A percentile compares a stretch with the other conserved stretches of the same genome.
These are phyloP conservation scores for Parapristionchus giblindavisi DNA, from an alignment of 2,888 invertebrate genomes.

Conservation along the genomic window DNA sequence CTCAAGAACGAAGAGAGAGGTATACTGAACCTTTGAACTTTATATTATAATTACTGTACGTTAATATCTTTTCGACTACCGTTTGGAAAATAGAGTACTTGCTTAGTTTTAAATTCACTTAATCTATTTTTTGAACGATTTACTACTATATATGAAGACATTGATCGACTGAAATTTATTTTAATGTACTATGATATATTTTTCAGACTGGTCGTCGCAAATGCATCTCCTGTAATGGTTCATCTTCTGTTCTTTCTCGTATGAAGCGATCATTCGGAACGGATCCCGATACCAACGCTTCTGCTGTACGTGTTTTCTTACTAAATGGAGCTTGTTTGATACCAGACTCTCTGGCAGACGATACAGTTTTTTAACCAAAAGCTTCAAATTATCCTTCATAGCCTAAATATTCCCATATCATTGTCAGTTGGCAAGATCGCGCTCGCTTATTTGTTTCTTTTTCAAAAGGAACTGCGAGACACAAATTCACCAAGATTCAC, in stretches of 20 bases:
- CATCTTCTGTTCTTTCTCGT: constrained; percentile 41
- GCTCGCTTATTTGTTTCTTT: background rate
- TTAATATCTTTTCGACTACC: background rate
- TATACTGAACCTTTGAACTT: background rate
- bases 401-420: no score
- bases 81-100: background rate
- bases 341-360: no score
- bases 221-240: constrained; percentile 20
- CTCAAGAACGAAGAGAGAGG: constrained; percentile 58
- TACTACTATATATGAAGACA: background rate
- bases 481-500: no score
- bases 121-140: background rate
- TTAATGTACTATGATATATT: background rate
- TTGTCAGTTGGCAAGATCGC: no score
- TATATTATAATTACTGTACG: background rate
- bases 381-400: no score
- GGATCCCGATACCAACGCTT: constrained; percentile 61
- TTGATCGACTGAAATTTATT: background rate
- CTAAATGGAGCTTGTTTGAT: background rate
- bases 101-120: background rate
- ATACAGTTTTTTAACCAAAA: no score
- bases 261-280: constrained; percentile 60
- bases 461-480: no score
- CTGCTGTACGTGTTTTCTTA: constrained; percentile 46
- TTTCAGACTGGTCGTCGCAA: constrained; percentile 17